Percentiles rank a stretch among this genome's conserved stretches.
phyloP scores from a whole-genome alignment of 2,797 vertebrate genomes.

The Propithecus deckenii region DNA sequence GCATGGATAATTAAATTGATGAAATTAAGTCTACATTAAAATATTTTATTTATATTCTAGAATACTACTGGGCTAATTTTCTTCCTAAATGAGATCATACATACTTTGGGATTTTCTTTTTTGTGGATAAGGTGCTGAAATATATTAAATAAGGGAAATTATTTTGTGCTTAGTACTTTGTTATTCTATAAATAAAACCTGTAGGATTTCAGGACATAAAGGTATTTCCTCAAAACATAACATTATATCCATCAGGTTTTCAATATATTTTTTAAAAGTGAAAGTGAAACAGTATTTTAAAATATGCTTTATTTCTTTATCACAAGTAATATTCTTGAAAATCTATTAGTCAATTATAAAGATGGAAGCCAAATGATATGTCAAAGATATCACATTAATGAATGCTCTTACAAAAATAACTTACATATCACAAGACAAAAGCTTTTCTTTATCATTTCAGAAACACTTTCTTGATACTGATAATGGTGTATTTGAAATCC shows the following conservation, averaged over 20 bases:
- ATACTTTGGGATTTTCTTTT: not conserved
- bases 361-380: not conserved
- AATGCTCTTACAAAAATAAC: not conserved
- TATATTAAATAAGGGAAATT: not conserved
- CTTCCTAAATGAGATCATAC: not conserved
- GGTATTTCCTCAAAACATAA: not conserved
- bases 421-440: not conserved
- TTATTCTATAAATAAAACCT: not conserved
- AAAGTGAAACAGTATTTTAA: not conserved
- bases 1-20: not conserved
- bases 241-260: not conserved
- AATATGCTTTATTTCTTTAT: not conserved
- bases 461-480: not conserved
- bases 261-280: not conserved
- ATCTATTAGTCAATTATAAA: not conserved
- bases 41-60: not conserved
- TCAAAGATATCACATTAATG: not conserved
- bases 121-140: not conserved
- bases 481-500: constrained; percentile 22
- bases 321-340: not conserved
- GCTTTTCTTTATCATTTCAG: not conserved
- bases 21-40: not conserved
- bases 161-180: not conserved
- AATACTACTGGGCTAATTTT: not conserved
- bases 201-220: not conserved